Evolutionary conservation across 2,888 invertebrate genomes (phyloP).

Genomic region (Pandemis corylana): DNA sequence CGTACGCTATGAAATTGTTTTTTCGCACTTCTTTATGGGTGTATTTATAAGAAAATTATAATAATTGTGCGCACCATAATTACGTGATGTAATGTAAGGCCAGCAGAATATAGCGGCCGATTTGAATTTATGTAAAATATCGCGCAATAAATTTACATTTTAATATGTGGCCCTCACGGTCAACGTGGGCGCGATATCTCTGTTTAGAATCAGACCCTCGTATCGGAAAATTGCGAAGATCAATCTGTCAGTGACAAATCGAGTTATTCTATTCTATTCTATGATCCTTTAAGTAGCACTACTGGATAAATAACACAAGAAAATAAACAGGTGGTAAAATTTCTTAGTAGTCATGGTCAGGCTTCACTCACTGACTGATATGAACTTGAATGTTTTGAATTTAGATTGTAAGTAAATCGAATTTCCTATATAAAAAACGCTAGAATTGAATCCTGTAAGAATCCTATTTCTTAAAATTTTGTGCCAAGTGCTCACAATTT

Average conservation of each 20-base stretch:
- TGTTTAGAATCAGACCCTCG: constrained; percentile 73
- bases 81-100: constrained; percentile 79
- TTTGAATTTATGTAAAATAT: constrained; percentile 84
- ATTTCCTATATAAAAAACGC: background rate
- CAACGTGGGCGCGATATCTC: constrained; percentile 74
- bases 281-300: background rate
- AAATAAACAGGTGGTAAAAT: background rate
- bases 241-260: constrained; percentile 58
- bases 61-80: constrained; percentile 81
- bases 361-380: background rate
- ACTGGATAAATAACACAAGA: background rate
- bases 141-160: constrained; percentile 83
- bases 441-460: no score
- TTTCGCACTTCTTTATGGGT: constrained; percentile 82
- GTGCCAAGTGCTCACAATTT: background rate
- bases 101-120: constrained; percentile 75
- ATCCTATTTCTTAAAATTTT: background rate
- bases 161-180: constrained; percentile 73
- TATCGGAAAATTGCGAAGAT: constrained; percentile 69
- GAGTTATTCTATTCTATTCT: no score
- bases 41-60: constrained; percentile 83
- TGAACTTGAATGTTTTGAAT: background rate
- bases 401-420: background rate
- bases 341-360: background rate
- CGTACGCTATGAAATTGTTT: constrained; percentile 76